Evolutionary conservation across 1,140 invertebrate species (phyloP).

Genomic region (Drosophila bifasciata): DNA sequence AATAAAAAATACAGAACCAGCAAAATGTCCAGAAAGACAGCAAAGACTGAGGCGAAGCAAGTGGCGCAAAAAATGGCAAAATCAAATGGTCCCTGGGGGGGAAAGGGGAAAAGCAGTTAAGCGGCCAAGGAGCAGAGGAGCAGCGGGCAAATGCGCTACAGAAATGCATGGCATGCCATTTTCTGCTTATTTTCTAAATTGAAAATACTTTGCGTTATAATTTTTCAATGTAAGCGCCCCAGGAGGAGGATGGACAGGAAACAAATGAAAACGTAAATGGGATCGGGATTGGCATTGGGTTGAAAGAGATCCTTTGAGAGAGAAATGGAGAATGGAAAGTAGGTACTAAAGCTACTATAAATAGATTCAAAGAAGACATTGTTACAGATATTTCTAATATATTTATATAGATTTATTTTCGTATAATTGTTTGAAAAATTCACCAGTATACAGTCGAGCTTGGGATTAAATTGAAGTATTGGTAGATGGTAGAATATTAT

Average conservation of each 20-base stretch:
- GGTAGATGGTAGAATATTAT: too few species aligned
- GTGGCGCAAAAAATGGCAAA: conserved; percentile 47
- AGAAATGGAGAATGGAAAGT: background rate
- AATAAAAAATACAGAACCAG: conserved; percentile 50
- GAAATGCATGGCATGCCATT: conserved; percentile 68
- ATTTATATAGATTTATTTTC: too few species aligned
- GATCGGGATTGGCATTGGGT: background rate
- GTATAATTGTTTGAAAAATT: too few species aligned
- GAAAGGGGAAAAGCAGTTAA: conserved; percentile 14
- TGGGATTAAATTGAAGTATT: too few species aligned
- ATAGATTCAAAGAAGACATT: too few species aligned
- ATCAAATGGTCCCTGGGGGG: conserved; percentile 62
- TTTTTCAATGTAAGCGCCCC: conserved; percentile 41
- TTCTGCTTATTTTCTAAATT: conserved; percentile 65
- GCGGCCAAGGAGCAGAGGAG: conserved; percentile 23
- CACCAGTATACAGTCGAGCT: too few species aligned
- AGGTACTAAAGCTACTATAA: background rate
- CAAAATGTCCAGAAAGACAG: background rate
- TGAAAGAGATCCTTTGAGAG: background rate
- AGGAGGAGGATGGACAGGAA: background rate
- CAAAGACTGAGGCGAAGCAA: conserved; percentile 17
- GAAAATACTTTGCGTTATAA: conserved; percentile 71
- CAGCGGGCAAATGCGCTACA: conserved; percentile 36
- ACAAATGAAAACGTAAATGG: background rate
- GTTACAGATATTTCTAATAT: too few species aligned